Base-by-base conservation (phyloP, 2,888 invertebrate species). In the Enchytraeus crypticus region DNA sequence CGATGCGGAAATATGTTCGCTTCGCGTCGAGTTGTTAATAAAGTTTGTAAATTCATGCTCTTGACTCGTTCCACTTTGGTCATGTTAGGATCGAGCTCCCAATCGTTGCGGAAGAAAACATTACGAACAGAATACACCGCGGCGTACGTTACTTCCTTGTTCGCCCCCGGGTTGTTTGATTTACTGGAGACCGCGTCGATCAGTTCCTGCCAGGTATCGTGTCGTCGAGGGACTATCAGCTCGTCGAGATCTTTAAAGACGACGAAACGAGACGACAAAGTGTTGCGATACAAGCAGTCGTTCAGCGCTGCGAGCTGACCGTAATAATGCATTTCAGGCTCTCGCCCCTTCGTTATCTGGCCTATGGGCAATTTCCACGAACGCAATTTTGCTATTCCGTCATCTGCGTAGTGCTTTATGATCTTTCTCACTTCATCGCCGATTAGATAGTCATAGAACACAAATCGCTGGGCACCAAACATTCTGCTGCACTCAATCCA, bases 61-160 rank as follows among this genome's bases (percentile, higher is more conserved):
- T 38, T 38, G 18, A 38, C 38, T 38, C 18, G n/a, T n/a, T n/a
- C 38, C 8, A 14, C 18, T 14, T 38, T 18, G 38, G 11, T 38
- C 8, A 38, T 14, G 8, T 8, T 38, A 8, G 38, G 38, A 38
- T 38, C 38, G 38, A 8, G 8, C 18, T 38, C 38, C 38, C 38
- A 38, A 38, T 38, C 18, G 18, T 8, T 38, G 18, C 18, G 38
- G 18, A 38, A 38, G 38, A 38, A 38, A 38, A 38, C 38, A 38
- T 38, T 89, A 78, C 90, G 38, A 14, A 38, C 18, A 18, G 18
- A 18, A 38, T 38, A 38, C 8, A 38, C 38, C 18, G 11, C 38
- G 38, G 38, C 38, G 38, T 38, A 38, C n/a, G n/a, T n/a, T n/a
- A n/a, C n/a, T n/a, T n/a, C n/a, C n/a, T n/a, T n/a, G n/a, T n/a